Conservation (phyloP, 2,888 invertebrate species). For the Acronicta aceris region DNA sequence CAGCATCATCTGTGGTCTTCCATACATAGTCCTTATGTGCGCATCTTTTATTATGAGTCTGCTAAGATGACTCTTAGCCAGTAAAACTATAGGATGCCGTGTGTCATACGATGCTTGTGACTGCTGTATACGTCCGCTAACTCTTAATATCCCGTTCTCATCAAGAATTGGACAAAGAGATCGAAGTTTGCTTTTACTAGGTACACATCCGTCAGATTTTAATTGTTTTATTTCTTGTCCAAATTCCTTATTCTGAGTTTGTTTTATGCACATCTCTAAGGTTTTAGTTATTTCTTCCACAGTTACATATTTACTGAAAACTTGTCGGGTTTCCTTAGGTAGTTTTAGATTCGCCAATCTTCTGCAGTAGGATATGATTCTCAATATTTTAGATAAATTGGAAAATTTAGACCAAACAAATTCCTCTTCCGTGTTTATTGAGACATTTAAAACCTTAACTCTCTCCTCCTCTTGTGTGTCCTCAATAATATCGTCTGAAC, state of each 20-base stretch:
- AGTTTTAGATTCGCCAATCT: slow-evolving; percentile 8
- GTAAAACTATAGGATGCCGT: slow-evolving; percentile 19
- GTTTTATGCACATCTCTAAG: slow-evolving; percentile 13
- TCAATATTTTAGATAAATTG: slow-evolving; percentile 14
- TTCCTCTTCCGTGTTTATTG: background rate
- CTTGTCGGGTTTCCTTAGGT: background rate
- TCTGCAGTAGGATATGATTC: slow-evolving; percentile 25
- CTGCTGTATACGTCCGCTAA: slow-evolving; percentile 20
- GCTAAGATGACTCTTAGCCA: slow-evolving; percentile 26
- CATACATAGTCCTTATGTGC: slow-evolving; percentile 11
- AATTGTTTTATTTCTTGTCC: slow-evolving; percentile 16
- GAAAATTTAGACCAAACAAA: slow-evolving; percentile 23
- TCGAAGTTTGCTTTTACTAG: slow-evolving; percentile 15
- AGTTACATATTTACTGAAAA: slow-evolving; percentile 2
- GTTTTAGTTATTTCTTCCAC: slow-evolving; percentile 3
- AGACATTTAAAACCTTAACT: slow-evolving; percentile 1
- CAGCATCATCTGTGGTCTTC: slow-evolving; percentile 16
- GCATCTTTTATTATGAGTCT: slow-evolving; percentile 15
- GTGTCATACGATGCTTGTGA: slow-evolving; percentile 10
- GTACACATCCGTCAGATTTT: slow-evolving; percentile 8
- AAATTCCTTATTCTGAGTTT: slow-evolving; percentile 12
- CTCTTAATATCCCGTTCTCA: slow-evolving; percentile 21
- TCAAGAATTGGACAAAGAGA: slow-evolving; percentile 23
- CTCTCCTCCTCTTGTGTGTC: slow-evolving; percentile 18
- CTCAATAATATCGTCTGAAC: background rate